Percentiles rank a stretch among this genome's conserved stretches.
phyloP scores from a whole-genome alignment of 1,140 invertebrate species.

The Maconellicoccus hirsutus region DNA sequence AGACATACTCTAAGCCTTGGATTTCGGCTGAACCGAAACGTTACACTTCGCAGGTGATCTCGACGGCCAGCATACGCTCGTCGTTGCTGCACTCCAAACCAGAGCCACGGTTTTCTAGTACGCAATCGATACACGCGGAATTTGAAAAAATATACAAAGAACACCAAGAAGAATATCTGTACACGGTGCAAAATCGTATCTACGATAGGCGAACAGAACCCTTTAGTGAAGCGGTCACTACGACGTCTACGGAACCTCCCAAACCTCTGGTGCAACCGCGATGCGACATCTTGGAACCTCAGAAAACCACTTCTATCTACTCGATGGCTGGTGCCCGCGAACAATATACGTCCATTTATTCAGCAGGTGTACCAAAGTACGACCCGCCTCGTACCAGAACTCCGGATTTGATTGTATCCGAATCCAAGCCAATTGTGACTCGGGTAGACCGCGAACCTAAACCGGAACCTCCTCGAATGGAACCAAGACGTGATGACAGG shows the following conservation, averaged over 20 bases:
- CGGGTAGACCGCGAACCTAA: neutral
- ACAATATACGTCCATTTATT: slow-evolving; percentile 56
- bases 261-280: neutral
- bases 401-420: neutral
- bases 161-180: neutral
- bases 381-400: slow-evolving; percentile 35
- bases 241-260: neutral
- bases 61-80: neutral
- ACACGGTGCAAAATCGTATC: neutral
- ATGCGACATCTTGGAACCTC: neutral
- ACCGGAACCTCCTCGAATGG: too few species aligned
- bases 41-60: neutral
- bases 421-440: neutral
- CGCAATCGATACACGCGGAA: neutral
- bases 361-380: slow-evolving; percentile 45
- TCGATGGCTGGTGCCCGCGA: slow-evolving; percentile 59
- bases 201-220: neutral
- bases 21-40: neutral
- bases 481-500: neutral
- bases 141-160: neutral
- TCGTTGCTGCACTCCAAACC: neutral
- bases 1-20: neutral
- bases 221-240: neutral
- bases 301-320: slow-evolving; percentile 48
- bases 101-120: neutral